phyloP scores from a whole-genome alignment of 2,113 vertebrate species.

The Prochilodus magdalenae region DNA sequence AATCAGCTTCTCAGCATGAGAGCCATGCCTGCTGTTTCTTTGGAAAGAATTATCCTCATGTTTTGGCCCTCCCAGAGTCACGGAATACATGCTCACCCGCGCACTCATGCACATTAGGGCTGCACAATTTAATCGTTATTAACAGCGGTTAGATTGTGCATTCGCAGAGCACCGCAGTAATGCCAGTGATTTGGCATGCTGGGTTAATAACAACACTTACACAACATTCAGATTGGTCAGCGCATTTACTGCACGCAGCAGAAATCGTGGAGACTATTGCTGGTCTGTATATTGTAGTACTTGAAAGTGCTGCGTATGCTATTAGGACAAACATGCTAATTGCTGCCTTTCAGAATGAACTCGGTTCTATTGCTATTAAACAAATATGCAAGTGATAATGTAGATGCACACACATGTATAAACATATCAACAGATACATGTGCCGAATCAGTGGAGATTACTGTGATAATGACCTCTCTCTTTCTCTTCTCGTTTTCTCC shows the following conservation, averaged over 20 bases:
- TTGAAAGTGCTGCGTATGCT: background rate
- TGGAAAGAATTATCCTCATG: constrained; percentile 29
- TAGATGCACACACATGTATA: background rate
- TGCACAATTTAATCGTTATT: constrained; percentile 34
- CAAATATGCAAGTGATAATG: background rate
- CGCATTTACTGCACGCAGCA: background rate
- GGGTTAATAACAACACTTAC: background rate
- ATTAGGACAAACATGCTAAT: background rate
- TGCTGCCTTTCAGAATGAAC: background rate
- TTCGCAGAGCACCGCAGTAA: background rate
- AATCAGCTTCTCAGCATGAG: constrained; percentile 26
- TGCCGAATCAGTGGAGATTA: constrained; percentile 15
- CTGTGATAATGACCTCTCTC: constrained; percentile 17
- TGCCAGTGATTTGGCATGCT: background rate
- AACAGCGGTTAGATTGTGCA: constrained; percentile 15
- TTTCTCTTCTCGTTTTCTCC: background rate
- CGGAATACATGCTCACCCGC: background rate
- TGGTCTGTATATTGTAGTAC: background rate
- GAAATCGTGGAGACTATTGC: background rate
- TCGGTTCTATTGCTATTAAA: background rate
- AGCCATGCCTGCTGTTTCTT: background rate
- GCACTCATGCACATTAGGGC: constrained; percentile 10
- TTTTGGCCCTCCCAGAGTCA: constrained; percentile 42
- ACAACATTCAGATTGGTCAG: background rate
- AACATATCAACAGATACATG: background rate